Evolutionary conservation across 2,888 invertebrate genomes (phyloP).

Genomic region (Dendrolimus houi): DNA sequence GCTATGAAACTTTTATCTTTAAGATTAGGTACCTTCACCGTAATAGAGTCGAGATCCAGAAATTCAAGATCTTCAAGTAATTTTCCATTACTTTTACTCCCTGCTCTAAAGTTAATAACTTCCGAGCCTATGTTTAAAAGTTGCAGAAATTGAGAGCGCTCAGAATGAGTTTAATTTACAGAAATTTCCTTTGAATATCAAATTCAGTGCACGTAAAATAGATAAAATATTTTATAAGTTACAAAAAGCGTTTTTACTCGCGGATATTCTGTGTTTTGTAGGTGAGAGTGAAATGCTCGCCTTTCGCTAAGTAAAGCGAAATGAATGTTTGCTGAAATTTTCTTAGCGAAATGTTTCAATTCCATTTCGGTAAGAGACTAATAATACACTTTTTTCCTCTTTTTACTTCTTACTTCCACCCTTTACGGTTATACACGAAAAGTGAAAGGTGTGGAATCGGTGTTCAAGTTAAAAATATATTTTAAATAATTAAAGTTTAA

Average conservation of each 20-base stretch:
- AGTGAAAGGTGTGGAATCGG: slow-evolving; percentile 41
- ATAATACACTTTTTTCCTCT: slow-evolving; percentile 74
- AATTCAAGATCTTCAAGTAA: background rate
- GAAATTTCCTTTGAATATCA: slow-evolving; percentile 7
- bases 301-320: slow-evolving; percentile 67
- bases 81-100: background rate
- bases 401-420: slow-evolving; percentile 75
- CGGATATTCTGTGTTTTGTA: slow-evolving; percentile 51
- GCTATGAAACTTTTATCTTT: background rate
- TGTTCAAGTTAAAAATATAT: background rate
- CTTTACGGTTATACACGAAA: slow-evolving; percentile 69
- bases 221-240: slow-evolving; percentile 30
- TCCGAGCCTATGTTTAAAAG: background rate
- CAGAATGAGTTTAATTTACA: background rate
- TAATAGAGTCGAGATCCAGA: background rate
- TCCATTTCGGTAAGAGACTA: slow-evolving; percentile 76
- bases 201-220: slow-evolving; percentile 20
- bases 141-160: background rate
- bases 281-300: slow-evolving; percentile 68
- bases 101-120: background rate
- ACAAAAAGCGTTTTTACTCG: slow-evolving; percentile 36
- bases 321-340: slow-evolving; percentile 71
- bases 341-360: slow-evolving; percentile 72
- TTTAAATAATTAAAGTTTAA: too few species aligned
- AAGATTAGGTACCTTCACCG: background rate